Conservation (phyloP, 2,113 vertebrate genomes). For the Pycnonotus jocosus region DNA sequence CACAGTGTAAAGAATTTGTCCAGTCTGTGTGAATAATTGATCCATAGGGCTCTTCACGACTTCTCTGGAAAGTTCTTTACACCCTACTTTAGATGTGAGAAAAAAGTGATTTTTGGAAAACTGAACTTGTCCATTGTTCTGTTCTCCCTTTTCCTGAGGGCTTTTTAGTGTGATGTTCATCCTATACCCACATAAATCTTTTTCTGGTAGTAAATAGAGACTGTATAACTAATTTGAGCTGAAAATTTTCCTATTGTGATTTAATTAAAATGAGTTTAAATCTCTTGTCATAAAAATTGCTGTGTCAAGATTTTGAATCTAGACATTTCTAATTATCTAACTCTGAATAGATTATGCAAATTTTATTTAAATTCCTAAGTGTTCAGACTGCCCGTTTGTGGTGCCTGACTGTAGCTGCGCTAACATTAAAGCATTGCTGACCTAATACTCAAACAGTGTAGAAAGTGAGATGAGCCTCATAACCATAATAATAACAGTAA, state of each 20-base stretch:
- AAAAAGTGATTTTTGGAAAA: neutral
- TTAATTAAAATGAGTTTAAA: neutral
- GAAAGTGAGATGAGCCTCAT: neutral
- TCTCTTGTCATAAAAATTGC: neutral
- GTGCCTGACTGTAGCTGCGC: accelerated
- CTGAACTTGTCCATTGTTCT: neutral
- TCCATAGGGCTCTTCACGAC: neutral
- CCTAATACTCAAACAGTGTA: neutral
- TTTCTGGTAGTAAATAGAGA: neutral
- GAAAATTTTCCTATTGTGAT: neutral
- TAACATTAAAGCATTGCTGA: neutral
- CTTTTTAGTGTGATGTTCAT: neutral
- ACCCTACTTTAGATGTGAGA: neutral
- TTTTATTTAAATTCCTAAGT: neutral
- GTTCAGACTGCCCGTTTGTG: neutral
- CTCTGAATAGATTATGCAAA: neutral
- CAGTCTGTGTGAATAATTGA: neutral
- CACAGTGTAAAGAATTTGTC: neutral
- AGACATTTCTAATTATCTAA: neutral
- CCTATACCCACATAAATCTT: neutral
- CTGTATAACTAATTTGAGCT: neutral
- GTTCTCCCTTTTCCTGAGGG: neutral
- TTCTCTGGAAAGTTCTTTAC: neutral
- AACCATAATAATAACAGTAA: neutral
- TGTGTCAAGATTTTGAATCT: neutral